Percentiles rank a stretch among this genome's conserved stretches.
phyloP scores from a whole-genome alignment of 2,113 vertebrate species.

The Protobothrops flavoviridis region DNA sequence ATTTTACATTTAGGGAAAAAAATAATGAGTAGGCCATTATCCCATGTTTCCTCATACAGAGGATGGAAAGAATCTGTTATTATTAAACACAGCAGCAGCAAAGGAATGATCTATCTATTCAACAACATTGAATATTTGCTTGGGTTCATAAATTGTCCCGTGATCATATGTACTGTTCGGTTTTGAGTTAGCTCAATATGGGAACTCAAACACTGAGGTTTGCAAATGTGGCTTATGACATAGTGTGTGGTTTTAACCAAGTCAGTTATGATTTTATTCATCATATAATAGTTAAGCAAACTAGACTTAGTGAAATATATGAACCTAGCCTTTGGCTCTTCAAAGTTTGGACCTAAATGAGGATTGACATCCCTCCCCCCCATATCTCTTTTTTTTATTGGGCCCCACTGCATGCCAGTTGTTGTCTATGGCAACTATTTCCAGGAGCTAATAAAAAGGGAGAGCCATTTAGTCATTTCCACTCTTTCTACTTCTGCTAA shows the following conservation, averaged over 20 bases:
- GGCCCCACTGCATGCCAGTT: not conserved
- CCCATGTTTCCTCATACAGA: not conserved
- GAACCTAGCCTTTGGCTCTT: not conserved
- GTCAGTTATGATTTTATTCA: not conserved
- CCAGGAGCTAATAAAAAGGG: not conserved
- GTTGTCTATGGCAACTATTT: not conserved
- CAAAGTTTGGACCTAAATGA: not conserved
- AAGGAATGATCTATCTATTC: not conserved
- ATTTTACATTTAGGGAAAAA: not conserved
- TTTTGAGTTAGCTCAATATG: not conserved
- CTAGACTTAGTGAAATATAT: not conserved
- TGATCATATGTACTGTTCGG: not conserved
- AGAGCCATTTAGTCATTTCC: not conserved
- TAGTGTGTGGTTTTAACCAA: not conserved
- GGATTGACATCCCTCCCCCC: not conserved
- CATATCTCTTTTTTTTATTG: not conserved
- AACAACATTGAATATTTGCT: not conserved
- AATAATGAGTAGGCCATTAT: not conserved
- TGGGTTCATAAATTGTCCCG: not conserved
- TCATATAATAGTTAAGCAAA: not conserved
- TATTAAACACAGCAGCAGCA: not conserved
- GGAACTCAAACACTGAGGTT: not conserved
- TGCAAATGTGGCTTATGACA: not conserved
- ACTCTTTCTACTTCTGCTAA: not conserved
- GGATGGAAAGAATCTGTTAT: not conserved